Evolutionary conservation across 2,113 vertebrate genomes (phyloP), one percentile per base, ranked within the genome.

Genomic region (Antennarius striatus): DNA sequence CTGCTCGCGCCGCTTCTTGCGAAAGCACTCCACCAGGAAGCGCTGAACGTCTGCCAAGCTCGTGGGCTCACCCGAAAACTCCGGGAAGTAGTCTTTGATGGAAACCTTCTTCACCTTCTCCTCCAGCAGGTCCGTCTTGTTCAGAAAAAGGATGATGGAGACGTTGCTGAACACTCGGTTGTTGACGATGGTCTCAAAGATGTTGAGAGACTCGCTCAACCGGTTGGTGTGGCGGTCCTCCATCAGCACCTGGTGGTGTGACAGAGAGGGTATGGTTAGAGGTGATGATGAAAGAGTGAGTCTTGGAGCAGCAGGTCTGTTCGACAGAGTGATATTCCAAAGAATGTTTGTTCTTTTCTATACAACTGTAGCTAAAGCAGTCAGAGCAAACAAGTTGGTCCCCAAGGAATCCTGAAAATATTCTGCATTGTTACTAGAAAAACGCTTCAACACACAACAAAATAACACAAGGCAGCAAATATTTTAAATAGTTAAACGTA

Each of bases 171-270:
- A 99, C 57, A 96, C 96, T 11, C 97, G 91, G 89, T 99, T 99
- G 83, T 99, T 99, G 87, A 96, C 95, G 14, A 99, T 98, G 0
- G 97, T 98, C 89, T 99, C 97, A 50, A 99, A 99, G 93, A 99
- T 98, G 93, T 97, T 98, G 89, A 99, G 95, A 3, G 97, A 98
- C 77, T 99, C 97, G 0, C 92, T 96, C 3, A 99, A 95, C 82
- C 97, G 94, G 69, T 98, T 99, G n/a, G 97, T 99, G 78, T 93
- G 94, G 45, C 96, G 91, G 87, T 99, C 97, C 80, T 99, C 97
- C 97, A 99, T 99, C 4, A 99, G 94, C 91, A 99, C 96, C 84
- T 91, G 63, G 4, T 32, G 22, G 47, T 9, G 47, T 30, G 3
- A 55, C n/a, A 64, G 50, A 4, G 8, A n/a, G 69, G 10, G 32